Conservation (phyloP, 2,113 vertebrate species). For the Chloroceryle aenea region DNA sequence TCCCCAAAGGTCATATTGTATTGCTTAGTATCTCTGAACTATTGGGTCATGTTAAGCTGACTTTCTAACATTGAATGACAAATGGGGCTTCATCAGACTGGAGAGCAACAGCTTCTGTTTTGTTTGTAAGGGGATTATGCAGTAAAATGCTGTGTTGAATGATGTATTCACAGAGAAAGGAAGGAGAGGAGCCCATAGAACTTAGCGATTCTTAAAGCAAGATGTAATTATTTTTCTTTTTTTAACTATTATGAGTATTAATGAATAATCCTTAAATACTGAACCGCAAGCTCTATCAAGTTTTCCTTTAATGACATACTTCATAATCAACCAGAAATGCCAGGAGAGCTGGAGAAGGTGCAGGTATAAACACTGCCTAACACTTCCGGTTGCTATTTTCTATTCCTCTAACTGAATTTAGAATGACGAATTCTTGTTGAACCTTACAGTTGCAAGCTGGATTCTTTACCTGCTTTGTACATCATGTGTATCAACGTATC, state of each 20-base stretch:
- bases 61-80: neutral
- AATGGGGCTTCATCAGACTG: neutral
- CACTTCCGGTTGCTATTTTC: neutral
- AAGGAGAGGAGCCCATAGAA: neutral
- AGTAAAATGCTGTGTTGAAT: neutral
- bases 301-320: neutral
- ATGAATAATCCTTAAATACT: neutral
- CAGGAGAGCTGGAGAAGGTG: neutral
- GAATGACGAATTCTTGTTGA: constrained; percentile 1
- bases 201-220: neutral
- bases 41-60: neutral
- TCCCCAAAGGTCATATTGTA: neutral
- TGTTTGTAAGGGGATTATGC: neutral
- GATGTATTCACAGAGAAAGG: neutral
- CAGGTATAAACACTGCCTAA: neutral
- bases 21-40: neutral
- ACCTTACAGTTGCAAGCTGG: neutral
- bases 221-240: neutral
- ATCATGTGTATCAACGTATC: neutral
- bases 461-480: neutral
- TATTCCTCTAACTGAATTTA: neutral
- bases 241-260: neutral
- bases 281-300: neutral
- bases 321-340: neutral
- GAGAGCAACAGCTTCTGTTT: neutral